Evolutionary conservation across 1,140 invertebrate species (phyloP).

Genomic region (Mizuhopecten yessoensis): DNA sequence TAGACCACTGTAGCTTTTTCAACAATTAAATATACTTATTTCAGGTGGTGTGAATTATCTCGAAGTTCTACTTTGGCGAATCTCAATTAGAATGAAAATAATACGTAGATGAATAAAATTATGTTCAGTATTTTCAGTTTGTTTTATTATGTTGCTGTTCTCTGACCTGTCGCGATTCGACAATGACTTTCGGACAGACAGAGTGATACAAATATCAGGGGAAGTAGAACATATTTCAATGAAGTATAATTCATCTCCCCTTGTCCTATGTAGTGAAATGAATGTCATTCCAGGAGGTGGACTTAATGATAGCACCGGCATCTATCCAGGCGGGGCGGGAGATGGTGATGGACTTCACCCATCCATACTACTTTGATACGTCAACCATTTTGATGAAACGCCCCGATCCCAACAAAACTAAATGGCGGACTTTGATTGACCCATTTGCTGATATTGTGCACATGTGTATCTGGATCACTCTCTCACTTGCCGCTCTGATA

Average conservation of each 20-base stretch:
- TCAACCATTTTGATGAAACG: slow-evolving; percentile 62
- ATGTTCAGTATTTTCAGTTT: too few relatives aligned
- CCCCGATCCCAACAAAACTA: slow-evolving; percentile 67
- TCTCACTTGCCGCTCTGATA: slow-evolving; percentile 47
- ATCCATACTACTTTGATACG: slow-evolving; percentile 68
- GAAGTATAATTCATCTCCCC: not conserved
- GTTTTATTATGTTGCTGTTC: too few relatives aligned
- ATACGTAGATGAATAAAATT: too few relatives aligned
- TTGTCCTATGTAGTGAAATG: not conserved
- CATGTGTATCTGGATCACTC: slow-evolving; percentile 55
- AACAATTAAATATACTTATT: too few relatives aligned
- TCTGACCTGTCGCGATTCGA: too few relatives aligned
- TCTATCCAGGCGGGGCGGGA: slow-evolving; percentile 54
- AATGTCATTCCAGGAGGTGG: slow-evolving; percentile 61
- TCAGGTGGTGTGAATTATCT: too few relatives aligned
- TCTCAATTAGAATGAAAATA: too few relatives aligned
- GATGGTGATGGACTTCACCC: slow-evolving; percentile 67
- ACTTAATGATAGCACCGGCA: slow-evolving; percentile 63
- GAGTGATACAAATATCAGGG: too few relatives aligned
- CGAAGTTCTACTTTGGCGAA: too few relatives aligned
- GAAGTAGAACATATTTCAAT: too few relatives aligned
- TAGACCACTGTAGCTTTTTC: too few relatives aligned
- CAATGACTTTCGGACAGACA: too few relatives aligned
- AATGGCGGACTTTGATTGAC: slow-evolving; percentile 68
- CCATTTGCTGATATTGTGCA: slow-evolving; percentile 61